These are phyloP conservation scores for Boleophthalmus pectinirostris DNA, from an alignment of 2,113 vertebrate species.

Conservation along the genomic window DNA sequence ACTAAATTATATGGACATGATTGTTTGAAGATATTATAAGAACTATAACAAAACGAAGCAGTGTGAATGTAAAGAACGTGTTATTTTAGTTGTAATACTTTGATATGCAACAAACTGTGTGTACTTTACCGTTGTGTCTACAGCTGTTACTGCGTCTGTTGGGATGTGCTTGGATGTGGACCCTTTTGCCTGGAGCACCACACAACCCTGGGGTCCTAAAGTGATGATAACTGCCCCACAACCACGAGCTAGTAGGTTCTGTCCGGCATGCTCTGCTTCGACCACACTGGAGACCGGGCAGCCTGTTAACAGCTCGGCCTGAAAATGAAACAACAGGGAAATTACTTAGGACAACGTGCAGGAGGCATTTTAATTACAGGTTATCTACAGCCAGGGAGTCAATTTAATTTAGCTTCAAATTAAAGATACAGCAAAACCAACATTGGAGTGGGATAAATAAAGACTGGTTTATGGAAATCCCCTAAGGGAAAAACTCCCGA, in stretches of 20 bases:
- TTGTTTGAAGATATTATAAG: no score
- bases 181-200: conserved; percentile 80
- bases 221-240: conserved; percentile 87
- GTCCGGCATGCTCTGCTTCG: conserved; percentile 80
- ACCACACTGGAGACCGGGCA: conserved; percentile 73
- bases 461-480: conserved; percentile 37
- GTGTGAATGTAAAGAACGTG: no score
- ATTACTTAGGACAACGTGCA: conserved; percentile 2
- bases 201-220: conserved; percentile 88
- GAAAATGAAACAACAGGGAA: conserved; percentile 16
- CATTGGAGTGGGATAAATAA: conserved; percentile 31
- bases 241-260: conserved; percentile 81
- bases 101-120: background rate
- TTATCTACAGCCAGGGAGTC: conserved; percentile 18
- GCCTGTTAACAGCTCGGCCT: conserved; percentile 92
- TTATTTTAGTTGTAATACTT: background rate
- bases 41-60: background rate
- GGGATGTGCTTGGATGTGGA: conserved; percentile 81
- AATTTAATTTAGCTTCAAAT: conserved; percentile 51
- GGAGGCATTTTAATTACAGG: background rate
- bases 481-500: conserved; percentile 11
- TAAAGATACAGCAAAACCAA: conserved; percentile 46
- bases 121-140: conserved; percentile 91
- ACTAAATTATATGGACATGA: background rate
- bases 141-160: conserved; percentile 77